Evolutionary conservation across 2,113 vertebrate genomes (phyloP), one percentile per base, ranked within the genome.

Genomic region (Passer domesticus): DNA sequence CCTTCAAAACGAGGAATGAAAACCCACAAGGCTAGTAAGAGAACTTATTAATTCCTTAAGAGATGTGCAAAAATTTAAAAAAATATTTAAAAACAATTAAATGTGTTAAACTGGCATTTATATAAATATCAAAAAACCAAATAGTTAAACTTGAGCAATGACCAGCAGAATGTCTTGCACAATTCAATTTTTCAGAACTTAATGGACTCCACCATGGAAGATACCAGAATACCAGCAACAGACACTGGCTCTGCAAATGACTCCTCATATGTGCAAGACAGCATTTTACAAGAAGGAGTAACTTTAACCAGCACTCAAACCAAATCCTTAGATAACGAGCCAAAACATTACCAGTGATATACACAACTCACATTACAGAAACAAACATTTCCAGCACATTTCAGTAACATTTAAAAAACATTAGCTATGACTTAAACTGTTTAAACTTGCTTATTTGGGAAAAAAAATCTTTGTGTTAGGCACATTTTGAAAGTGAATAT

Each of bases 1-100:
- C 96, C 95, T 97, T 98, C 97, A 94, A 97, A 98, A 97, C 80
- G 96, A 94, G 83, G 82, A 91, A 95, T 93, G 91, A 94, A 97
- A 98, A 96, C 92, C 92, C 84, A 96, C 92, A 89, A 95, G 94
- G 91, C 95, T 96, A 96, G 33, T 39, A 94, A 89, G 89, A 97
- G 95, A 97, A 96, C 96, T 94, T 35, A 83, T 6, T 49, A 96
- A 97, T 83, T 98, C 96, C 96, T 95, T 95, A 73, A 87, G 82
- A 97, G 94, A 97, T 98, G 98, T 98, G 97, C 97, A 98, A 98
- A 98, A 96, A 80, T 62, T 96, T 97, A 70, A n/a, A 89, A 96
- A 93, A 94, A 93, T 1, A 80, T 86, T 86, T 84, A n/a, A 94
- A 92, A 97, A 97, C 96, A 97, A 95, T 91, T 89, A 97, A 98